phyloP scores from a whole-genome alignment of 1,140 invertebrate species.

The Drosophila varians region DNA sequence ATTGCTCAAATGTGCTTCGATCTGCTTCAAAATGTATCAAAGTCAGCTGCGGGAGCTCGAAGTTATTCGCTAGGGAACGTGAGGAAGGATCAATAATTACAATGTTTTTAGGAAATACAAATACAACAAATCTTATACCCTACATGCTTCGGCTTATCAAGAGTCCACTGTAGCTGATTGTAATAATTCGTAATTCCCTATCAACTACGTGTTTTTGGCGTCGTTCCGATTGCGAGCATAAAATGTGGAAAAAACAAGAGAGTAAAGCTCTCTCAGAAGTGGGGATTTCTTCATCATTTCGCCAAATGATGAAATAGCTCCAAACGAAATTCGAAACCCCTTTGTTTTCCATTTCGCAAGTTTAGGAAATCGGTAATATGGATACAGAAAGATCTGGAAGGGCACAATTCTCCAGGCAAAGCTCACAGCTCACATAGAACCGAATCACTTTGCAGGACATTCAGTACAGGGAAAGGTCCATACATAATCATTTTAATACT shows the following conservation, averaged over 20 bases:
- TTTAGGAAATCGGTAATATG: neutral
- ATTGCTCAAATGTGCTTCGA: too few species aligned
- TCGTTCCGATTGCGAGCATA: constrained; percentile 9
- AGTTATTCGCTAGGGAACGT: too few species aligned
- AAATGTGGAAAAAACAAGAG: neutral
- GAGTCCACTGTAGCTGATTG: constrained; percentile 7
- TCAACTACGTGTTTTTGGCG: constrained; percentile 34
- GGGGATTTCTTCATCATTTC: constrained; percentile 32
- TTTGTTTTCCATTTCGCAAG: constrained; percentile 11
- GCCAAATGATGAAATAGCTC: constrained; percentile 46
- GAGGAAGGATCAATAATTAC: too few species aligned
- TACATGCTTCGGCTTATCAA: neutral
- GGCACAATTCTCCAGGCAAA: neutral
- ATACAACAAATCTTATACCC: too few species aligned
- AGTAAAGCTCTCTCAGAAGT: constrained; percentile 5
- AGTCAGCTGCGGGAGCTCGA: too few species aligned
- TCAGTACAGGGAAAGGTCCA: neutral
- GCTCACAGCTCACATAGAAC: neutral
- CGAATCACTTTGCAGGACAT: constrained; percentile 12
- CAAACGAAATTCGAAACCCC: neutral
- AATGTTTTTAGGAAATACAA: too few species aligned
- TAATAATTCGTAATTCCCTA: constrained; percentile 21
- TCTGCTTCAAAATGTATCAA: too few species aligned
- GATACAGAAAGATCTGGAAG: neutral
- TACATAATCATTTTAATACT: neutral